Base-by-base conservation (phyloP, 2,888 invertebrate species). In the Agrilus cyanescens region DNA sequence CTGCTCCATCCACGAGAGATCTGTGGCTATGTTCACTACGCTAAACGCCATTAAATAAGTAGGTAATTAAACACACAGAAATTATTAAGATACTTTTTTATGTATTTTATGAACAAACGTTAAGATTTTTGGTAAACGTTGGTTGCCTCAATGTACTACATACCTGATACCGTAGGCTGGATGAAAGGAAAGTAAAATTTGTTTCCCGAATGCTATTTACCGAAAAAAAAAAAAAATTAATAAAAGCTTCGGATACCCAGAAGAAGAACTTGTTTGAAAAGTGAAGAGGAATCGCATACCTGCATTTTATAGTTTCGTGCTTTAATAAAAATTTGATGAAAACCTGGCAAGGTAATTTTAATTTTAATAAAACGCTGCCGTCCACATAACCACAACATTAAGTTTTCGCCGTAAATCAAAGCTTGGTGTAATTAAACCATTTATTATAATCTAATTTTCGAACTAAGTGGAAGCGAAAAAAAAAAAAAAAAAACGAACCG, bases 351-450 rank as follows among this genome's bases (percentile, higher is more conserved):
- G 37, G 46, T 44, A 46, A 47, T 47, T 49, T 47, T 47, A 47
- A 47, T 49, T 49, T 47, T 47, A 47, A 49, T 47, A 47, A 46
- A 47, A 49, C 41, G 43, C 38, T 46, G 41, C 40, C 45, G 45
- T 41, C 37, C 41, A 36, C 44, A 41, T 45, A 30, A 45, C 41
- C 43, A 44, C 44, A 44, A 46, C 45, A 43, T 44, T 46, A 46
- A 46, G 44, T 48, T 45, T 31, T 12, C 35, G 37, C 20, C 46
- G 39, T 46, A 46, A 48, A 48, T 48, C 46, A 48, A 44, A 34
- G 31, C 36, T 40, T 32, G 25, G 46, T 47, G 44, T 47, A 47
- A 47, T 47, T 47, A 47, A 46, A 46, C 46, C 46, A 46, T 46
- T 38, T 38, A 41, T 46, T 46, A 46, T 46, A 39, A 46, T 41